Evolutionary conservation across 2,113 vertebrate genomes (phyloP), one percentile per base, ranked within the genome.

Genomic region (Heliornis fulica): DNA sequence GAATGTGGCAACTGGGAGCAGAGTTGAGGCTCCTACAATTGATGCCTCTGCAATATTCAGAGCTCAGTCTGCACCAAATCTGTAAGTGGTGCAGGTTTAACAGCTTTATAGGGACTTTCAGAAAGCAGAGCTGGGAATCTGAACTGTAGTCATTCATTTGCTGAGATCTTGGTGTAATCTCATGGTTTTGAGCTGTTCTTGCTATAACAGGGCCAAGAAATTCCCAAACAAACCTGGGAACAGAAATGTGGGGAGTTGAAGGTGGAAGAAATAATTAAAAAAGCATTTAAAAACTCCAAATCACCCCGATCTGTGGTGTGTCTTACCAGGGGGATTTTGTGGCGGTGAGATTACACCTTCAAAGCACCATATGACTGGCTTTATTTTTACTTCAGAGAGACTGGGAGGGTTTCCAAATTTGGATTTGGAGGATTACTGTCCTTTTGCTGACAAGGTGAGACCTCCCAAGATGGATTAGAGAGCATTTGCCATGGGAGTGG

Each of bases 401-500:
- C 96, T 28, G 95, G 97, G 96, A 98, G 95, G 88, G 82, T 38
- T 93, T 98, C 97, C 98, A 97, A 95, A 96, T 97, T 96, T 94
- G 96, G 97, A 96, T 97, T 97, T 97, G 96, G 93, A 91, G 89
- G 96, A 98, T 98, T 98, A 97, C 89, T 90, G 68, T 88, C 95
- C 92, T 97, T 97, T 96, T 40, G 32, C 71, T 96, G 94, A 86
- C 7, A 48, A 95, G 78, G 76, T 2, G 7, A 91, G 96, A 97
- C 98, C 97, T 97, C 97, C 97, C 97, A 97, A 28, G 96, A 78
- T 83, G 96, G 91, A 97, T 97, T 95, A 97, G 74, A 83, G 65
- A 86, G 72, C 0, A 2, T 64, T 77, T 34, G 77, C 74, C 65
- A 85, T 32, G 56, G 89, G 94, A 95, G 41, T 22, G 66, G 40